phyloP scores from a whole-genome alignment of 2,113 vertebrate genomes.

The Ailuropoda melanoleuca region DNA sequence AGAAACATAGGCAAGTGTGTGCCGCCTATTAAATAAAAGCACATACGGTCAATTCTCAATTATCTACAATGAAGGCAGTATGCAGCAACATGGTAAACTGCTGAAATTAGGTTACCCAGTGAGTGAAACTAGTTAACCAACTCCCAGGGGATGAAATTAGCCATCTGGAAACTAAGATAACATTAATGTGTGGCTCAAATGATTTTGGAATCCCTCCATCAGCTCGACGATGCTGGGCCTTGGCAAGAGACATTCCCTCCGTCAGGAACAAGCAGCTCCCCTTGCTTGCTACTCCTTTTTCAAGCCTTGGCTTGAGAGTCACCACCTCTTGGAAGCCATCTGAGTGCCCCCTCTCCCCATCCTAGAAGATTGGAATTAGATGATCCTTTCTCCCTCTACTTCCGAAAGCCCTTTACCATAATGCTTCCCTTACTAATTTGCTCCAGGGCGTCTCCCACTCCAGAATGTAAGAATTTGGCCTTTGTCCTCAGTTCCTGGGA shows the following conservation, averaged over 20 bases:
- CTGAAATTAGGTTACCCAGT: not conserved
- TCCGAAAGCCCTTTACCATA: not conserved
- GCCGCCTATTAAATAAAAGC: slow-evolving; percentile 77
- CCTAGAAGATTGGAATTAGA: not conserved
- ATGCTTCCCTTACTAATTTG: not conserved
- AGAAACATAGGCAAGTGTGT: slow-evolving; percentile 82
- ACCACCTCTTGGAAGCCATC: not conserved
- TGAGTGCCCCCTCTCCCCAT: not conserved
- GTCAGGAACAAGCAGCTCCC: not conserved
- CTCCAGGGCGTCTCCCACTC: not conserved
- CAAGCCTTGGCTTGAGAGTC: not conserved
- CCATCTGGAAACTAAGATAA: not conserved
- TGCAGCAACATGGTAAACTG: not conserved
- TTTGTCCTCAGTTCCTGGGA: not conserved
- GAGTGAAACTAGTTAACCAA: not conserved
- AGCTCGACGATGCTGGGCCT: too few species aligned
- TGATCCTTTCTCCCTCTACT: not conserved
- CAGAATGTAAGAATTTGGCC: not conserved
- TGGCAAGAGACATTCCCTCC: not conserved
- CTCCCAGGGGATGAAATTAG: not conserved
- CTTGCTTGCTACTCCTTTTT: not conserved
- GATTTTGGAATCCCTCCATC: not conserved
- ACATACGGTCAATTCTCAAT: not conserved
- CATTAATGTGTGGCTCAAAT: not conserved
- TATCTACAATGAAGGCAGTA: not conserved